These are phyloP conservation scores for Synergus japonicus DNA, from an alignment of 2,888 invertebrate species.

Conservation along the genomic window DNA sequence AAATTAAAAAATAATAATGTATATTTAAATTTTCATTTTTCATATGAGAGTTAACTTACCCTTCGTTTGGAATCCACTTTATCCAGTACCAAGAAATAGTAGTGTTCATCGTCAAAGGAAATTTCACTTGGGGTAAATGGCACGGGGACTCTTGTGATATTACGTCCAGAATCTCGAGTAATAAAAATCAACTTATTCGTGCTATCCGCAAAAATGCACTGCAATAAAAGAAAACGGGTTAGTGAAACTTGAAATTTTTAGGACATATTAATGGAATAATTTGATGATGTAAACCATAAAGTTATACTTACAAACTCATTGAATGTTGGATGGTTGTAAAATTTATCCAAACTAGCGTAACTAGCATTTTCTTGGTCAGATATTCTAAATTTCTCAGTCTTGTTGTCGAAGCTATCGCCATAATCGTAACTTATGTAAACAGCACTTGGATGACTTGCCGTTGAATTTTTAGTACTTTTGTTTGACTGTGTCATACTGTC, in stretches of 20 bases:
- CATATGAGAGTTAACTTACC: slow-evolving; percentile 75
- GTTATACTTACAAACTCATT: slow-evolving; percentile 86
- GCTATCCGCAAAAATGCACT: slow-evolving; percentile 93
- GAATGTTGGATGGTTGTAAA: slow-evolving; percentile 89
- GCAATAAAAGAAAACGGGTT: slow-evolving; percentile 68
- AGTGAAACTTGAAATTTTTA: not conserved
- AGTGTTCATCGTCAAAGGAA: slow-evolving; percentile 84
- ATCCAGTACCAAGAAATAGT: slow-evolving; percentile 86
- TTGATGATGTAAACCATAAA: not conserved
- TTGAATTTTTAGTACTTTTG: slow-evolving; percentile 53
- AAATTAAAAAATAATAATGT: slow-evolving; percentile 83
- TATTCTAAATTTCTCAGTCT: slow-evolving; percentile 84
- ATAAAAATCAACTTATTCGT: slow-evolving; percentile 87
- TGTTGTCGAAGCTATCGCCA: slow-evolving; percentile 88
- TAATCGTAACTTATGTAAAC: slow-evolving; percentile 93
- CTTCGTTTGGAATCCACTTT: slow-evolving; percentile 83
- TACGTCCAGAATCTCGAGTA: slow-evolving; percentile 86
- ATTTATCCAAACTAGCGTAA: slow-evolving; percentile 89
- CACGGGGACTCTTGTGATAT: slow-evolving; percentile 82
- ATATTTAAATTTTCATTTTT: slow-evolving; percentile 63
- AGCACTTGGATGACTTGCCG: slow-evolving; percentile 80
- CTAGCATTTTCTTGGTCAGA: slow-evolving; percentile 73
- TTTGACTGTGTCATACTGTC: slow-evolving; percentile 81
- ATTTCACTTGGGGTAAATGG: slow-evolving; percentile 89
- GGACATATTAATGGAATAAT: not conserved